Evolutionary conservation across 2,113 vertebrate species (phyloP).

Genomic region (Callithrix jacchus): DNA sequence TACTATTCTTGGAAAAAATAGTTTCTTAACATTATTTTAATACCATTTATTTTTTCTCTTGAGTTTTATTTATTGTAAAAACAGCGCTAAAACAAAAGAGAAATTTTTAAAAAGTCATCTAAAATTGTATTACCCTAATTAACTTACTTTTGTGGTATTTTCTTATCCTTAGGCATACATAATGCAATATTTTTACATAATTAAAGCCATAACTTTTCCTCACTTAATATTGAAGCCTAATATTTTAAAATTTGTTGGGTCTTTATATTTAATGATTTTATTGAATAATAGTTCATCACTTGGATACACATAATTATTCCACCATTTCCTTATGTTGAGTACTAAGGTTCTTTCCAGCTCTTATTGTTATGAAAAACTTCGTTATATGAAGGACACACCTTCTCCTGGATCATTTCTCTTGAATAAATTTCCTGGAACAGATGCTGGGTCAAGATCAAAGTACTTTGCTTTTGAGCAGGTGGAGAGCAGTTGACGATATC

Average conservation of each 20-base stretch:
- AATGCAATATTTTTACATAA: background rate
- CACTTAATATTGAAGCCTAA: background rate
- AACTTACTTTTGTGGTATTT: background rate
- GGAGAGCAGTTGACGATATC: fast-evolving
- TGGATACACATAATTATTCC: background rate
- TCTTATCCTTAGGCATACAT: background rate
- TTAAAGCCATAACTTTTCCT: background rate
- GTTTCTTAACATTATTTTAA: background rate
- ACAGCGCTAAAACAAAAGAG: background rate
- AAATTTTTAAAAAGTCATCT: background rate
- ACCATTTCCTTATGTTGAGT: background rate
- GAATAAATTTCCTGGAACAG: background rate
- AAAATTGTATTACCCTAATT: background rate
- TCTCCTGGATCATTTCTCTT: background rate
- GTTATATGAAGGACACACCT: background rate
- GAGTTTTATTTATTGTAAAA: background rate
- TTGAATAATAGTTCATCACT: too few species aligned
- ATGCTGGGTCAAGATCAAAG: background rate
- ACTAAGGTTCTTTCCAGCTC: background rate
- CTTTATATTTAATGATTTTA: background rate
- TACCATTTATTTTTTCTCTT: background rate
- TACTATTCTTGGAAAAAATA: background rate
- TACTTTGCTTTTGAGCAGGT: fast-evolving
- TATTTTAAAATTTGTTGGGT: background rate
- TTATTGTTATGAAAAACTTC: background rate